phyloP scores from a whole-genome alignment of 2,113 vertebrate species.

The Takifugu bimaculatus region DNA sequence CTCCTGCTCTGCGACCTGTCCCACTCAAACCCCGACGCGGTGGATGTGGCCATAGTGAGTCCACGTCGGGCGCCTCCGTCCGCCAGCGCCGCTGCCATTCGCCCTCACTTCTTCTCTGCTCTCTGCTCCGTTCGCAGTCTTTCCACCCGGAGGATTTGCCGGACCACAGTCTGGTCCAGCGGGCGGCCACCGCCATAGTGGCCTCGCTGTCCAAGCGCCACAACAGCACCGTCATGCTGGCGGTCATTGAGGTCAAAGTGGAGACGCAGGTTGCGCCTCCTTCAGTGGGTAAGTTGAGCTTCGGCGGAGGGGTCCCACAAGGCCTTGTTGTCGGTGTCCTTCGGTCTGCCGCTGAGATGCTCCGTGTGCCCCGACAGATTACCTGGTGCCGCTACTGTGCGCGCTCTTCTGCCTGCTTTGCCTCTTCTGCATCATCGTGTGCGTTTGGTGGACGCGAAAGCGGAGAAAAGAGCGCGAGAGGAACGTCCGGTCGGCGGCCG shows the following conservation, averaged over 20 bases:
- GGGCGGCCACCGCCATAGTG: slow-evolving; percentile 83
- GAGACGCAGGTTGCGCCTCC: slow-evolving; percentile 81
- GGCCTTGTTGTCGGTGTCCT: neutral
- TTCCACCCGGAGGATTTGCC: slow-evolving; percentile 83
- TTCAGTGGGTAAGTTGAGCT: slow-evolving; percentile 69
- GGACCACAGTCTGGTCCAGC: slow-evolving; percentile 85
- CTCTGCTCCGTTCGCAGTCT: slow-evolving; percentile 70
- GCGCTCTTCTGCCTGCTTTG: slow-evolving; percentile 83
- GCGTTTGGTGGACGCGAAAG: slow-evolving; percentile 94
- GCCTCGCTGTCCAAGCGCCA: slow-evolving; percentile 84
- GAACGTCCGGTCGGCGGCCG: slow-evolving; percentile 68
- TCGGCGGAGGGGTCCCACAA: slow-evolving; percentile 25
- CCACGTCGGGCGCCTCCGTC: too few species aligned
- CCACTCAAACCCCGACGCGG: slow-evolving; percentile 77
- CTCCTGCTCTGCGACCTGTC: slow-evolving; percentile 87
- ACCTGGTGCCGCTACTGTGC: slow-evolving; percentile 85
- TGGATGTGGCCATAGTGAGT: slow-evolving; percentile 94
- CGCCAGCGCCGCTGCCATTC: neutral
- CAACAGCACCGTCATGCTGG: slow-evolving; percentile 88
- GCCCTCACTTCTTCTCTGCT: slow-evolving; percentile 4
- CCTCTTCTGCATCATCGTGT: slow-evolving; percentile 85
- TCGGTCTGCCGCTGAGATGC: neutral
- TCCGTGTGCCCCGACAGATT: slow-evolving; percentile 72
- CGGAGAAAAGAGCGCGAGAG: slow-evolving; percentile 95
- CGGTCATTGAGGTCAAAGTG: slow-evolving; percentile 92